Base-by-base conservation (phyloP, 2,113 vertebrate genomes). In the Procavia capensis region DNA sequence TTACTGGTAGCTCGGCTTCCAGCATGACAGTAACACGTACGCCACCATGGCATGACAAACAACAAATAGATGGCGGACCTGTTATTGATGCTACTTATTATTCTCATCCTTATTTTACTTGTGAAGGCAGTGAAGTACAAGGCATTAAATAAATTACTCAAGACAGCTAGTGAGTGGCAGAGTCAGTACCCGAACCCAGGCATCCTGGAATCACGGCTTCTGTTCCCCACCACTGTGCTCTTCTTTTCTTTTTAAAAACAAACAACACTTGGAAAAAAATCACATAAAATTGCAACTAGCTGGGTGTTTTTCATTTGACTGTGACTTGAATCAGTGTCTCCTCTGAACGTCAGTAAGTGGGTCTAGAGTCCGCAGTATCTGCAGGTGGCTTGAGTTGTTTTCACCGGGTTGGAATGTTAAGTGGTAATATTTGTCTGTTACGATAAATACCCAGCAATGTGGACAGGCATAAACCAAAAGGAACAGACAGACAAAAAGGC, bases 191-290 rank as follows among this genome's bases (percentile, higher is more conserved):
- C 45, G 31, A 88, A 66, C 4, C 29, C 17, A 47, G 19, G 25
- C 5, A 63, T 19, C 75, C 59, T 41, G 43, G 54, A 93, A 41
- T 0, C 54, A 85, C 59, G 70, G 24, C 31, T 50, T 74, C 41
- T 66, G 41, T 19, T n/a, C 54, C 39, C 50, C 61, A 76, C 9
- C 47, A 34, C 24, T 66, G 27, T 14, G 14, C 4, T 79, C 20
- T 93, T 95, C 20, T 75, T 88, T 25, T 78, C 90, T 95, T 20
- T 3, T 75, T 88, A 79, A 45, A 91, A 95, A 61, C 50, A 43
- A 57, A 22, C 57, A 1, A 54, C 34, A 13, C 2, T 29, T 95
- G 3, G 31, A 36, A 59, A 39, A 54, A 13, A 87, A 41, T 20
- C 31, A 34, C 6, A 82, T 27, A 54, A 54, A 87, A 39, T 14